Evolutionary conservation across 2,113 vertebrate species (phyloP).

Genomic region (Motacilla tschutschensis): DNA sequence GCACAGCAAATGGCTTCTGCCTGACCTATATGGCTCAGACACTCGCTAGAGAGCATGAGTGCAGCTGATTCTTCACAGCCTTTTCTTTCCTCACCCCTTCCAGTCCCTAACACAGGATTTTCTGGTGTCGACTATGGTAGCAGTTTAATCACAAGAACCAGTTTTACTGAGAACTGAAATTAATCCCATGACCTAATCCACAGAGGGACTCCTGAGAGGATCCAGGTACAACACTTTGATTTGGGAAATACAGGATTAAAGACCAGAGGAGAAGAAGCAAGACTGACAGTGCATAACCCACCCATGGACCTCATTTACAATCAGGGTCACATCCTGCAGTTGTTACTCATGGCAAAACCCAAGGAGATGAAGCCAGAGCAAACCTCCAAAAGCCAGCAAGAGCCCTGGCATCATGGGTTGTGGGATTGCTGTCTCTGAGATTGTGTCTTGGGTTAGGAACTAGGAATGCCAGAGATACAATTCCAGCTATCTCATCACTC

Average conservation of each 20-base stretch:
- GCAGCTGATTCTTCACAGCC: neutral
- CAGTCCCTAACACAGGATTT: neutral
- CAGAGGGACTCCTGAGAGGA: neutral
- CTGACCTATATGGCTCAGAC: constrained; percentile 38
- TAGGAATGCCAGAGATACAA: neutral
- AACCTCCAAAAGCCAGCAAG: neutral
- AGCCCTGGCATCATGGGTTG: neutral
- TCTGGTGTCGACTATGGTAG: neutral
- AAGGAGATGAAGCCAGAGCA: neutral
- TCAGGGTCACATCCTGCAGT: neutral
- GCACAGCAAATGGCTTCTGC: constrained; percentile 39
- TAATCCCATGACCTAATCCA: neutral
- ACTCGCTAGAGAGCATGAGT: neutral
- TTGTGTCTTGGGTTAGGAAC: neutral
- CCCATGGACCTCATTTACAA: neutral
- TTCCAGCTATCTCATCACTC: neutral
- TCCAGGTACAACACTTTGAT: accelerated
- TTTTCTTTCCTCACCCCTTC: neutral
- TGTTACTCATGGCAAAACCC: neutral
- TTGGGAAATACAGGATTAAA: neutral
- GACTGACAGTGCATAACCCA: neutral
- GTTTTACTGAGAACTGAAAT: neutral
- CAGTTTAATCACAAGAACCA: neutral
- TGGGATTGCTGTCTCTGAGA: neutral
- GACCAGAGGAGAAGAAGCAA: neutral